Evolutionary conservation across 2,113 vertebrate species (phyloP).

Genomic region (Brachyhypopomus gauderio): DNA sequence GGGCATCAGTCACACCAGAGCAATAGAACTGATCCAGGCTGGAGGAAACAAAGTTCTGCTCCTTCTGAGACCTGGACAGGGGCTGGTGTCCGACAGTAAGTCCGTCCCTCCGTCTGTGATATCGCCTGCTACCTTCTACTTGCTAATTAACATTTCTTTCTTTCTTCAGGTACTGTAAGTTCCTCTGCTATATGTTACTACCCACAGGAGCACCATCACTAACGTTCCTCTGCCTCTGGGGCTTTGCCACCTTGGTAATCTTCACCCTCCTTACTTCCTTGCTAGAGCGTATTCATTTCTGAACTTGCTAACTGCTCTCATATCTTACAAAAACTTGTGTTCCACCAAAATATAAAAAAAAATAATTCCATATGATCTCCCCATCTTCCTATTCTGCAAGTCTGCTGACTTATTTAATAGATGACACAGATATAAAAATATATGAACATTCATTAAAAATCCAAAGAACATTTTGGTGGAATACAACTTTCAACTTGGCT

Average conservation of each 20-base stretch:
- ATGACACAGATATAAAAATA: neutral
- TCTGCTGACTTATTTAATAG: neutral
- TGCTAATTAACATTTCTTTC: conserved; percentile 4
- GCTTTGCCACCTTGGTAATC: conserved; percentile 56
- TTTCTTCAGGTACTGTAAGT: conserved; percentile 69
- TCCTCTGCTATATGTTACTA: conserved; percentile 77
- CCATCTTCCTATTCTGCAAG: neutral
- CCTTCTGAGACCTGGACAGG: conserved; percentile 88
- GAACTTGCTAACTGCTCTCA: conserved; percentile 52
- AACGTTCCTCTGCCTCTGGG: conserved; percentile 67
- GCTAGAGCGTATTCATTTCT: conserved; percentile 64
- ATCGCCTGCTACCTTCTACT: neutral
- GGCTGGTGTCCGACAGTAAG: conserved; percentile 92
- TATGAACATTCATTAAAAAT: neutral
- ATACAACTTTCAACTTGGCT: neutral
- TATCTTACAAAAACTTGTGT: neutral
- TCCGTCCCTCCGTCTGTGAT: conserved; percentile 26
- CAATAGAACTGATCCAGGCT: conserved; percentile 96
- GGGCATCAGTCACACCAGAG: conserved; percentile 96
- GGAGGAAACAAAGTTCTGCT: conserved; percentile 93
- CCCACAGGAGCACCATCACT: conserved; percentile 77
- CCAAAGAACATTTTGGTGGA: neutral
- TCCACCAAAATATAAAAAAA: neutral
- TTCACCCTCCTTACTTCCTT: conserved; percentile 62
- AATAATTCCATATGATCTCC: neutral